A percentile compares a stretch with the other conserved stretches of the same genome.
Conservation (phyloP, 1,140 invertebrate species). For the Neomicropteryx cornuta region DNA sequence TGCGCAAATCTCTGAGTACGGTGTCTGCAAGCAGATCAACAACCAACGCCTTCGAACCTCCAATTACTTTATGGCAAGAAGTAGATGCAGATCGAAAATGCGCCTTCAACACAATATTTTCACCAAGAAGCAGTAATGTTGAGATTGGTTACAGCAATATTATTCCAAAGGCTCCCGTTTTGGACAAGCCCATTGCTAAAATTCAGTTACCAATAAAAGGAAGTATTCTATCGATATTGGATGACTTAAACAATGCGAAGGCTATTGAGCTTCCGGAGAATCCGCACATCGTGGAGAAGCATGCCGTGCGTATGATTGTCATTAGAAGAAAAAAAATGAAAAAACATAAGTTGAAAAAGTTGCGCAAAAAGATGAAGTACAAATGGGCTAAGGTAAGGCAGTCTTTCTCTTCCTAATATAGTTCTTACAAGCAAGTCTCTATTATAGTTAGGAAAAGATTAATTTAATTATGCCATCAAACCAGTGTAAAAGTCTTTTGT, state of each 20-base stretch:
- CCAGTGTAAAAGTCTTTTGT: background rate
- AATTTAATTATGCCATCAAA: conserved; percentile 1
- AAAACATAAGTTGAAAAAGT: conserved; percentile 70
- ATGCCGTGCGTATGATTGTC: conserved; percentile 60
- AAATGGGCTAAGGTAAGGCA: conserved; percentile 51
- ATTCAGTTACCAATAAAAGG: too few relatives aligned
- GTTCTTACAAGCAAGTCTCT: background rate
- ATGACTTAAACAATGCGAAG: conserved; percentile 27
- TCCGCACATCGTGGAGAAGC: conserved; percentile 37
- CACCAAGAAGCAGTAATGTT: background rate
- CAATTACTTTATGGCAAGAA: too few relatives aligned
- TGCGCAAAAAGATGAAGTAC: conserved; percentile 66
- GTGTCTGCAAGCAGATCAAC: too few relatives aligned
- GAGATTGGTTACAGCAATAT: background rate
- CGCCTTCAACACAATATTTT: too few relatives aligned
- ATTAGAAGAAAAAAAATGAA: conserved; percentile 78
- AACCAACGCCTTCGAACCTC: too few relatives aligned
- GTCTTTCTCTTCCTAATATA: conserved; percentile 1
- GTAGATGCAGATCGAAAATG: too few relatives aligned
- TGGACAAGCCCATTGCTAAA: conserved; percentile 29
- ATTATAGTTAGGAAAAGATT: conserved; percentile 7
- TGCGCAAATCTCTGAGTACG: too few relatives aligned
- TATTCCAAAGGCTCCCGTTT: conserved; percentile 14
- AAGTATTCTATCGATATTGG: conserved; percentile 30
- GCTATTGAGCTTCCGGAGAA: conserved; percentile 28